phyloP scores from a whole-genome alignment of 2,113 vertebrate species.

The Cryptotis parvus region DNA sequence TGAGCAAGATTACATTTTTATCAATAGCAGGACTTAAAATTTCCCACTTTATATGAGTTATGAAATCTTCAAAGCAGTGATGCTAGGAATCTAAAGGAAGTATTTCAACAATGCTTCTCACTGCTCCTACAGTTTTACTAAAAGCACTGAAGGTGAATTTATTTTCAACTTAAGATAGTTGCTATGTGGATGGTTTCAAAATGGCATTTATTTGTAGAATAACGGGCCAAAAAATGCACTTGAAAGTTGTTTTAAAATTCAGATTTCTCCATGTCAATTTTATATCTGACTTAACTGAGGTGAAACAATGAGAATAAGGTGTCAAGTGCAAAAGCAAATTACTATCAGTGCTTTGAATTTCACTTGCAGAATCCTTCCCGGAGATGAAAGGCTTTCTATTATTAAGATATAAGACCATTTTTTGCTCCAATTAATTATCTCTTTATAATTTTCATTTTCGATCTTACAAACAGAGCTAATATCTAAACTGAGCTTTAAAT shows the following conservation, averaged over 20 bases:
- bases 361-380: conserved; percentile 29
- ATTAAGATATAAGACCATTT: conserved; percentile 19
- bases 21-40: background rate
- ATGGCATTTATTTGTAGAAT: conserved; percentile 16
- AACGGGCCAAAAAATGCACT: conserved; percentile 12
- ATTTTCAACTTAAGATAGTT: conserved; percentile 23
- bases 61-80: background rate
- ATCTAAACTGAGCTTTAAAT: background rate
- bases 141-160: conserved; percentile 6
- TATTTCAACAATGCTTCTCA: background rate
- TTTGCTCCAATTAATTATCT: background rate
- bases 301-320: background rate
- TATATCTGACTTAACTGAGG: conserved; percentile 23
- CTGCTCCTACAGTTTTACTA: background rate
- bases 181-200: background rate
- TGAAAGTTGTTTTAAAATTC: conserved; percentile 43
- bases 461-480: background rate
- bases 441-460: background rate
- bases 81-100: background rate
- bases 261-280: conserved; percentile 11
- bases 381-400: conserved; percentile 2
- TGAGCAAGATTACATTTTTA: background rate
- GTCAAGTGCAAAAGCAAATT: conserved; percentile 20
- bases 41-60: background rate
- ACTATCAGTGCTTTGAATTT: background rate